A percentile compares a stretch with the other conserved stretches of the same genome.
phyloP scores from a whole-genome alignment of 2,888 invertebrate species.

The Drosophila cyrtoloma region DNA sequence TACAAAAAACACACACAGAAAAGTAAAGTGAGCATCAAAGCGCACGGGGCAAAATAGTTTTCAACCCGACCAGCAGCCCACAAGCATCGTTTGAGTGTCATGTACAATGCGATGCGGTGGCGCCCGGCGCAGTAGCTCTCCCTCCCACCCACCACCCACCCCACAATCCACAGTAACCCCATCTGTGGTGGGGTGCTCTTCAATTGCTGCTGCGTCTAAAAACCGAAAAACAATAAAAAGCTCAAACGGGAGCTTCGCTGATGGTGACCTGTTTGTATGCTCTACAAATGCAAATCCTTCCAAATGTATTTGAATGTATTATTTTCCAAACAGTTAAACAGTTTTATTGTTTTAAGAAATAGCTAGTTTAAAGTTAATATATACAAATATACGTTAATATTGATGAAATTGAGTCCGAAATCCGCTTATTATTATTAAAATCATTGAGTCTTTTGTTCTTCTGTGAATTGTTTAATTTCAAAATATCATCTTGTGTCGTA shows the following conservation, averaged over 20 bases:
- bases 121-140: slow-evolving; percentile 35
- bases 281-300: slow-evolving; percentile 22
- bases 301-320: neutral
- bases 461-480: neutral
- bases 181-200: slow-evolving; percentile 55
- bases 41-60: slow-evolving; percentile 74
- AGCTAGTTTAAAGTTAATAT: neutral
- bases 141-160: slow-evolving; percentile 10
- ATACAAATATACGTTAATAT: neutral
- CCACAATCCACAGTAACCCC: slow-evolving; percentile 2
- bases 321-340: neutral
- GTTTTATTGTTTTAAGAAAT: neutral
- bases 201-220: slow-evolving; percentile 73
- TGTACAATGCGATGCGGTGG: slow-evolving; percentile 51
- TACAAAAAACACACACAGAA: slow-evolving; percentile 30
- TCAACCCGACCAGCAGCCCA: slow-evolving; percentile 72
- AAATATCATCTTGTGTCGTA: neutral
- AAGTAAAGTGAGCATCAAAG: slow-evolving; percentile 79
- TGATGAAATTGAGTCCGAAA: neutral
- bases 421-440: neutral
- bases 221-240: slow-evolving; percentile 78
- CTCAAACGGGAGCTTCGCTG: slow-evolving; percentile 42
- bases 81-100: slow-evolving; percentile 59
- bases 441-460: neutral
- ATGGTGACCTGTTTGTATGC: slow-evolving; percentile 24